phyloP scores from a whole-genome alignment of 2,888 invertebrate genomes.

The Tortrix viridana region DNA sequence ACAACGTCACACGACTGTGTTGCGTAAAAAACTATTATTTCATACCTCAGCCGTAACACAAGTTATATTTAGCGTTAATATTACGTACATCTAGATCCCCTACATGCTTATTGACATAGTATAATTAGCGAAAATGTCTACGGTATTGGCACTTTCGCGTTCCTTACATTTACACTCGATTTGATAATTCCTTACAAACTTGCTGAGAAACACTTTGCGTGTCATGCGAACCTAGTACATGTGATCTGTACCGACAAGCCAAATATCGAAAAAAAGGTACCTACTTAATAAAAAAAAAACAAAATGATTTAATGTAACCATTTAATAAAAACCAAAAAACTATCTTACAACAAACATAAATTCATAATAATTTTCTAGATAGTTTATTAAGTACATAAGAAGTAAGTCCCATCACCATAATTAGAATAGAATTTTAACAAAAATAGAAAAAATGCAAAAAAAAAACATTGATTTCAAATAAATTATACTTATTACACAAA shows the following conservation, averaged over 20 bases:
- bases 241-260: background rate
- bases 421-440: slow-evolving; percentile 21
- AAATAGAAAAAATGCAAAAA: slow-evolving; percentile 17
- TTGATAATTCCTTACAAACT: slow-evolving; percentile 15
- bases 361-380: slow-evolving; percentile 53
- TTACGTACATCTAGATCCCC: slow-evolving; percentile 50
- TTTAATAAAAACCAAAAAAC: slow-evolving; percentile 78
- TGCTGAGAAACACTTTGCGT: background rate
- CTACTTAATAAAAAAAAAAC: slow-evolving; percentile 53
- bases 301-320: slow-evolving; percentile 65
- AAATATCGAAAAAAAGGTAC: slow-evolving; percentile 14
- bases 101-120: slow-evolving; percentile 67
- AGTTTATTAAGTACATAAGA: slow-evolving; percentile 49
- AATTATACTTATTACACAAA: slow-evolving; percentile 27
- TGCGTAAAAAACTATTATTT: slow-evolving; percentile 65
- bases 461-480: slow-evolving; percentile 18
- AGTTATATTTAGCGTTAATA: slow-evolving; percentile 53
- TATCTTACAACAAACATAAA: slow-evolving; percentile 49
- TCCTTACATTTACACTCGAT: slow-evolving; percentile 26
- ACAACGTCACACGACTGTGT: slow-evolving; percentile 49
- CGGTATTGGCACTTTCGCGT: slow-evolving; percentile 63
- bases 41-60: slow-evolving; percentile 51
- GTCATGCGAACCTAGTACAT: background rate
- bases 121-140: slow-evolving; percentile 68
- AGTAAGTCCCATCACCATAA: slow-evolving; percentile 27